phyloP scores from a whole-genome alignment of 2,888 invertebrate species.

The Poecilobothrus nobilitatus region DNA sequence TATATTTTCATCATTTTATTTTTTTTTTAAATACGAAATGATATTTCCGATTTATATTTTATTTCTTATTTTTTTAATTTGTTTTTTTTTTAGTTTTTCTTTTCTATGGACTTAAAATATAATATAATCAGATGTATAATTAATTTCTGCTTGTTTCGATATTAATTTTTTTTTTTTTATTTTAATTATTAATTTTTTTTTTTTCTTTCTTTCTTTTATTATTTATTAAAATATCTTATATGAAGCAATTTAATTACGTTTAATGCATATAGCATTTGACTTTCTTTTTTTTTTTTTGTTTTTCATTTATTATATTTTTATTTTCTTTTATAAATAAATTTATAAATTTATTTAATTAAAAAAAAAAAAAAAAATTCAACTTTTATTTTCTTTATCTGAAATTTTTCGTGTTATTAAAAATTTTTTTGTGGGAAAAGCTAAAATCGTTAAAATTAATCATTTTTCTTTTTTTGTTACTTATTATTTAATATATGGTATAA shows the following conservation, averaged over 20 bases:
- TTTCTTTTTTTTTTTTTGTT: too few species aligned
- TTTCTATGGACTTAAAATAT: neutral
- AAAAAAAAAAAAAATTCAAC: too few species aligned
- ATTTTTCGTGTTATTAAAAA: too few species aligned
- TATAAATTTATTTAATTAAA: neutral
- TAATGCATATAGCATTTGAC: neutral
- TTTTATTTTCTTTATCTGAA: too few species aligned
- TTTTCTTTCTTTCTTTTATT: too few species aligned
- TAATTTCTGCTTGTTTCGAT: neutral
- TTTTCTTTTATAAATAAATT: too few species aligned
- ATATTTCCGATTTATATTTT: neutral
- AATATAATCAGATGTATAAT: neutral
- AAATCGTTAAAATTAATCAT: neutral
- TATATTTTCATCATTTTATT: neutral
- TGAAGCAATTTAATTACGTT: neutral
- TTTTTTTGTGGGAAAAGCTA: neutral
- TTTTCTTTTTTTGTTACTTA: too few species aligned
- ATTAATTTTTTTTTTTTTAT: neutral
- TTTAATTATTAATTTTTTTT: neutral
- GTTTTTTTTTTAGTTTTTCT: neutral
- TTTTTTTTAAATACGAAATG: neutral
- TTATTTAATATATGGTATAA: too few species aligned
- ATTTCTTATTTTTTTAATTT: too few species aligned
- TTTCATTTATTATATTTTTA: too few species aligned
- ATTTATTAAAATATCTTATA: neutral